These are phyloP conservation scores for Ataeniobius toweri DNA, from an alignment of 2,797 vertebrate species.

Conservation along the genomic window DNA sequence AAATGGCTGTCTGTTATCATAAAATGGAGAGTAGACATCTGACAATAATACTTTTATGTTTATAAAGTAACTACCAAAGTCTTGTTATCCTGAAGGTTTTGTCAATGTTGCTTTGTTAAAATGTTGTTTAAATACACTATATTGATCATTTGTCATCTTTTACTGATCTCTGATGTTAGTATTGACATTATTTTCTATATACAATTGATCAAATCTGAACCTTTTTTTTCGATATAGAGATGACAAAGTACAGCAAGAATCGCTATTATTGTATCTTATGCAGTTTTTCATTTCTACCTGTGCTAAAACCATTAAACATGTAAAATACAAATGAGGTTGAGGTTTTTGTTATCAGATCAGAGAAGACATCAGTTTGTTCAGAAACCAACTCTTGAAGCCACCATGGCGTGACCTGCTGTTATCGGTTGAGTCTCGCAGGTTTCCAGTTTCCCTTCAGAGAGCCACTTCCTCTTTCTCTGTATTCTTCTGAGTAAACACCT, in stretches of 20 bases:
- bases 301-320: neutral
- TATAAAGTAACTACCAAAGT: neutral
- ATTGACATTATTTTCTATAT: neutral
- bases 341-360: neutral
- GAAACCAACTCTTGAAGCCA: neutral
- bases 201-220: neutral
- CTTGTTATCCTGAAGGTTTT: neutral
- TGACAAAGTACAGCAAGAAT: neutral
- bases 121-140: neutral
- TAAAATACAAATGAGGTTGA: neutral
- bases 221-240: neutral
- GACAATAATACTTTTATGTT: neutral
- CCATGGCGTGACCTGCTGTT: neutral
- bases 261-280: neutral
- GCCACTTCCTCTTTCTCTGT: rapidly evolving
- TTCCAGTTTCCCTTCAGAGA: slow-evolving; percentile 1
- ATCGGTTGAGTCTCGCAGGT: neutral
- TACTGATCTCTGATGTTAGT: neutral
- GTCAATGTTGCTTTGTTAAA: neutral
- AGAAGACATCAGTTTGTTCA: neutral
- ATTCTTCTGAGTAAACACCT: slow-evolving; percentile 12
- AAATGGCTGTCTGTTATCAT: neutral
- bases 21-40: neutral
- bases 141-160: neutral
- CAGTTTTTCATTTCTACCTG: neutral